Evolutionary conservation across 2,113 vertebrate species (phyloP), one percentile per base, ranked within the genome.

Genomic region (Pontoporia blainvillei): DNA sequence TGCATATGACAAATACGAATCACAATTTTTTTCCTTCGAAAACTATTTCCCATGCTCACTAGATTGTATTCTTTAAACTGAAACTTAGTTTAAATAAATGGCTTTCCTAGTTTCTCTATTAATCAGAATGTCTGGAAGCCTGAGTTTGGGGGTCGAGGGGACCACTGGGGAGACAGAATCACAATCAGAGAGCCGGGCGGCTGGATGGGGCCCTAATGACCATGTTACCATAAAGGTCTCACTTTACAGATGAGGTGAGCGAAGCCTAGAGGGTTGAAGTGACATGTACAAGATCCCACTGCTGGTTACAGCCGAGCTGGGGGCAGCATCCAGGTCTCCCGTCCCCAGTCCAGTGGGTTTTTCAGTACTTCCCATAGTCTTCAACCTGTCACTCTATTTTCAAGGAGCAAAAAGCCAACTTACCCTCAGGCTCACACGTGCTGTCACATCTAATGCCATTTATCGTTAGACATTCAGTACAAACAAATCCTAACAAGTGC

Each of bases 261-360:
- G 23, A 76, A n/a, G 44, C 44, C 57, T 49, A 44, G 82, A 76
- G 67, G 13, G 6, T 29, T 10, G 10, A 84, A 36, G 25, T 8
- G 23, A 36, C 0, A 9, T 27, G 21, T 46, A 21, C 57, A 73
- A 86, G 94, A 94, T 1, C 2, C 0, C 36, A 15, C 0, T 64
- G 12, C 1, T 5, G 34, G 17, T 23, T 39, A 2, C 0, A 0
- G 34, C 23, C 0, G 11, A 71, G 39, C 31, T 64, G 44, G 86
- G 79, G 44, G 12, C 31, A 49, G 64, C 31, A 27, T 1, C 31
- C 29, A 62, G 18, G 54, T 14, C 78, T 75, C n/a, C 59, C 2
- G 0, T 18, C 0, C 1, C 21, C 4, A 9, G 4, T 54, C 2
- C 44, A 14, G 8, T 4, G 44, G 41, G 4, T 6, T 57, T 71